Conservation (phyloP, 2,888 invertebrate species). For the Caenorhabditis macrosperma region DNA sequence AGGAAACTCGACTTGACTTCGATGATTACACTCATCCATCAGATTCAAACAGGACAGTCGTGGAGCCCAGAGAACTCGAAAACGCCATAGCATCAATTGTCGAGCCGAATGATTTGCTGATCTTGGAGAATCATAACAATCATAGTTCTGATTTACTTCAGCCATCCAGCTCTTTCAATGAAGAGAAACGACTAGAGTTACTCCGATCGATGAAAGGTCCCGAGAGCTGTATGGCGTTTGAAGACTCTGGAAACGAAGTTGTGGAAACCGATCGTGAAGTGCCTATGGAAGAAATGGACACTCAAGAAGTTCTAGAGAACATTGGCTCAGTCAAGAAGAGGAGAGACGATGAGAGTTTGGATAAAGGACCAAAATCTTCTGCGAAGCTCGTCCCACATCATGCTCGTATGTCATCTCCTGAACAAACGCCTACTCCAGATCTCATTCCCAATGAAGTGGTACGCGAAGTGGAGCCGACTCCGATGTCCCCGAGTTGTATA, state of each 20-base stretch:
- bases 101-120: not conserved
- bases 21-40: not conserved
- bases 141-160: not conserved
- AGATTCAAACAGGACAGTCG: not conserved
- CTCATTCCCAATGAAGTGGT: not conserved
- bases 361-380: not conserved
- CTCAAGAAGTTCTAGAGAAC: not conserved
- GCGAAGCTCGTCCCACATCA: not conserved
- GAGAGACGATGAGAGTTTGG: not conserved
- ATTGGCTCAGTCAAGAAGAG: not conserved
- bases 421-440: slow-evolving; percentile 14
- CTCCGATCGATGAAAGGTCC: not conserved
- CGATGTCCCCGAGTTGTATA: too few species aligned
- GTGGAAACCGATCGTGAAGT: not conserved
- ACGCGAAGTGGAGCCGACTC: too few species aligned
- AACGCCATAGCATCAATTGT: not conserved
- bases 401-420: not conserved
- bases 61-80: not conserved
- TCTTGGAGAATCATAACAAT: not conserved
- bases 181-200: not conserved
- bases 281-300: not conserved
- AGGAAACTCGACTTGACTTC: not conserved
- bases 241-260: not conserved
- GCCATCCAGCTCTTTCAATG: not conserved
- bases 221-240: not conserved